Evolutionary conservation across 1,140 invertebrate species (phyloP), one percentile per base, ranked within the genome.

Genomic region (Schlechtendalia chinensis): DNA sequence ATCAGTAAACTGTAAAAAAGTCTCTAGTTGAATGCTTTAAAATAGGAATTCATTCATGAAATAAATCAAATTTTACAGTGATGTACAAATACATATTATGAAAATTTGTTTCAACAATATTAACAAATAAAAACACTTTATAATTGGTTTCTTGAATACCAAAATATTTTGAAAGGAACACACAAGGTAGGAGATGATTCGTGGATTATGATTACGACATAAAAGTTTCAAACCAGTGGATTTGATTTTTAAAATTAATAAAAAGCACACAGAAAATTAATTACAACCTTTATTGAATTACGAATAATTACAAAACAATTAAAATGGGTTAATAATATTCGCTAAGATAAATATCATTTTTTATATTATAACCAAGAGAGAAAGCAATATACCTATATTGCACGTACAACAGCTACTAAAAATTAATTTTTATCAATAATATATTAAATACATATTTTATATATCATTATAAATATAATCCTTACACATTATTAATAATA

Each of bases 211-310:
- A 14, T 1, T 50, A 8, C n/a, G n/a, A n/a, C n/a, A n/a, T n/a
- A n/a, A n/a, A n/a, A n/a, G n/a, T n/a, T n/a, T n/a, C n/a, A 50
- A 50, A 50, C 1, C 47, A 8, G 47, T 32, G n/a, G n/a, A n/a
- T n/a, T n/a, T n/a, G n/a, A n/a, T n/a, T n/a, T 39, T 3, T 39
- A 4, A 3, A 39, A 39, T 39, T 4, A 39, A 39, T 4, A 58
- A 75, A 75, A 74, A 75, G 45, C 22, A 24, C 54, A 24, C 71
- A 14, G 17, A 39, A 0, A 29, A 58, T 75, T 79, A 79, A 79
- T 79, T 79, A 79, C 75, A 79, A 79, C 75, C 75, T 79, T 79
- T 79, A 79, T 79, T 79, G 58, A 79, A 79, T 61, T 79, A 79
- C 14, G 75, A 79, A 63, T 63, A 79, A 79, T 79, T 79, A 79